Evolutionary conservation across 1,140 invertebrate species (phyloP).

Genomic region (Heliconius hewitsoni): DNA sequence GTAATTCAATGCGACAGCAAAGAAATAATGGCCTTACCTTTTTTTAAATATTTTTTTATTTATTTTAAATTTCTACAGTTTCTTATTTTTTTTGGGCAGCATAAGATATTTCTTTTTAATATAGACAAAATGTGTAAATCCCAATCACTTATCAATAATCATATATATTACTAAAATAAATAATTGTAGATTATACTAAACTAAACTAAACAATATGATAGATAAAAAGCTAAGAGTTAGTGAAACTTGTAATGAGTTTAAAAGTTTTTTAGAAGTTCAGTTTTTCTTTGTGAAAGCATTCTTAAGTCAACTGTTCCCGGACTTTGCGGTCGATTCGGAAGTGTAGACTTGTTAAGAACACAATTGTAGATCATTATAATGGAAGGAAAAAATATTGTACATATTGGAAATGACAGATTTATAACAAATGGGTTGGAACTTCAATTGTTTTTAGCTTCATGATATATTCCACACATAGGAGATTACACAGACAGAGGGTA

Average conservation of each 20-base stretch:
- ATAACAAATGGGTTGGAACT: background rate
- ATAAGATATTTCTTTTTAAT: too few species aligned
- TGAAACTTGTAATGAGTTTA: slow-evolving; percentile 12
- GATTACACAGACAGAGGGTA: too few species aligned
- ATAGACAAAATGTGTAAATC: too few species aligned
- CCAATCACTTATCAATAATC: too few species aligned
- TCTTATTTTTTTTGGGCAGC: too few species aligned
- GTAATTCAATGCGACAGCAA: too few species aligned
- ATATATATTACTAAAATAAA: background rate
- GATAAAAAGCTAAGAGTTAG: slow-evolving; percentile 5
- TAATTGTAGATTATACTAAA: background rate
- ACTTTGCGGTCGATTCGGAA: slow-evolving; percentile 1
- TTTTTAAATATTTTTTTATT: too few species aligned
- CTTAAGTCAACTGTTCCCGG: slow-evolving; percentile 4
- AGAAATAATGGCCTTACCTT: too few species aligned
- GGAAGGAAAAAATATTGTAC: background rate
- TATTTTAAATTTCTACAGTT: too few species aligned
- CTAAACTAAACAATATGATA: background rate
- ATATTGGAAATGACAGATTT: background rate
- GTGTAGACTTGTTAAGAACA: slow-evolving; percentile 1
- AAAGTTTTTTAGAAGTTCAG: background rate
- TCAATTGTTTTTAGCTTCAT: too few species aligned
- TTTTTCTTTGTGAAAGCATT: slow-evolving; percentile 9
- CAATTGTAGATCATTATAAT: background rate
- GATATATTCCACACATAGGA: too few species aligned